Base-by-base conservation (phyloP, 2,888 invertebrate species). In the Leptinotarsa rubiginosa region DNA sequence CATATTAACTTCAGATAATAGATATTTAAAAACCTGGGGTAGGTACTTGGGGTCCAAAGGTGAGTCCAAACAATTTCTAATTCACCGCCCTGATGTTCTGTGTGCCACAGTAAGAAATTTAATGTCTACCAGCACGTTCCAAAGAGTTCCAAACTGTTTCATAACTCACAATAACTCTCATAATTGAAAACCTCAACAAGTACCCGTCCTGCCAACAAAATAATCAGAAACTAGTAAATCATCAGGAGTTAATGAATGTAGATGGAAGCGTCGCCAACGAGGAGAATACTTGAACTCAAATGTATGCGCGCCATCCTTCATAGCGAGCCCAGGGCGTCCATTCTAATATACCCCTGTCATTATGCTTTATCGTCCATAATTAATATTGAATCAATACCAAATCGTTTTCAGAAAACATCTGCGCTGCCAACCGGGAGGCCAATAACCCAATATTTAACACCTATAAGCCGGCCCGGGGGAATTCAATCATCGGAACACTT, bases 371-470 rank as follows among this genome's bases (percentile, higher is more conserved):
- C 69, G 75, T 70, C 67, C 74, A 75, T 78, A 77, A 77, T 77
- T 78, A 77, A 77, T 78, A 75, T 66, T 65, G 74, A 77, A 78
- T 78, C 78, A 74, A 77, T 78, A 77, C 78, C 71, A 72, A 74
- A 77, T 75, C 74, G 72, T 66, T 70, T 76, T 78, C 74, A 71
- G 65, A 71, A 70, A 75, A 75, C 76, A 78, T 75, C 76, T 78
- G 78, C 74, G 70, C 77, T 67, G 73, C 50, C 72, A 25, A 73
- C 73, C 47, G 67, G 64, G 72, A 71, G 76, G 78, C 72, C 75
- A 70, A 74, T 74, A 77, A 77, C 76, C 75, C 71, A 59, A 72
- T 72, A 73, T 76, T 78, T 78, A 78, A 68, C 74, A 73, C 74
- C 69, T 73, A 72, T 56, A 70, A 64, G 49, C 54, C 18, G 50